phyloP scores from a whole-genome alignment of 2,888 invertebrate species.

The Caenorhabditis virilis region DNA sequence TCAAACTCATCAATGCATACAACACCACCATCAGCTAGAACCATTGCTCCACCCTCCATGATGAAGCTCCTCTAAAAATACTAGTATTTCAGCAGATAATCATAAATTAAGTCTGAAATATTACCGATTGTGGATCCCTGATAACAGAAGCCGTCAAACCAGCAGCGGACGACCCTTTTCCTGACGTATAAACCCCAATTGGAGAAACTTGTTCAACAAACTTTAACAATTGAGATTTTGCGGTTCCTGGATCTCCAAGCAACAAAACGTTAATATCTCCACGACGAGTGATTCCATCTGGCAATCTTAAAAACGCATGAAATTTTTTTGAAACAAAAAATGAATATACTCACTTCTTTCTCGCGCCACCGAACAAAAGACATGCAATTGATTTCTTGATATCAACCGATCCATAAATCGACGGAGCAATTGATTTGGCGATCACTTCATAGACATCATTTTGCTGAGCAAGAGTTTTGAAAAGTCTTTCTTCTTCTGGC shows the following conservation, averaged over 20 bases:
- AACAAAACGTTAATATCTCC: conserved; percentile 94
- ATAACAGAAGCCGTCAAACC: conserved; percentile 97
- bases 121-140: conserved; percentile 87
- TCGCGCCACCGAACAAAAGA: conserved; percentile 86
- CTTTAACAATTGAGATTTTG: conserved; percentile 96
- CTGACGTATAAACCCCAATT: conserved; percentile 82
- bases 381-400: conserved; percentile 96
- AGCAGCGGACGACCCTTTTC: conserved; percentile 99
- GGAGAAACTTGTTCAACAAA: conserved; percentile 82
- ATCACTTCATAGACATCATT: conserved; percentile 87
- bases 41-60: conserved; percentile 87
- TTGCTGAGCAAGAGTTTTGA: conserved; percentile 77
- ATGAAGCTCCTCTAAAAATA: conserved; percentile 57
- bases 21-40: conserved; percentile 96
- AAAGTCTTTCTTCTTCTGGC: conserved; percentile 63
- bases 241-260: conserved; percentile 97
- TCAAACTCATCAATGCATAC: conserved; percentile 92
- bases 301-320: conserved; percentile 74
- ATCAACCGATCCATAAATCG: conserved; percentile 89
- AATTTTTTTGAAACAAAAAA: neutral
- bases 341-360: conserved; percentile 71
- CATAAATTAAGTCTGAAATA: conserved; percentile 57
- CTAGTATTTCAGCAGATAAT: neutral
- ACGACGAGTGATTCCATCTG: conserved; percentile 90
- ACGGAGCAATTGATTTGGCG: conserved; percentile 89